Conservation (phyloP, 1,140 invertebrate species). For the Goniozus legneri region DNA sequence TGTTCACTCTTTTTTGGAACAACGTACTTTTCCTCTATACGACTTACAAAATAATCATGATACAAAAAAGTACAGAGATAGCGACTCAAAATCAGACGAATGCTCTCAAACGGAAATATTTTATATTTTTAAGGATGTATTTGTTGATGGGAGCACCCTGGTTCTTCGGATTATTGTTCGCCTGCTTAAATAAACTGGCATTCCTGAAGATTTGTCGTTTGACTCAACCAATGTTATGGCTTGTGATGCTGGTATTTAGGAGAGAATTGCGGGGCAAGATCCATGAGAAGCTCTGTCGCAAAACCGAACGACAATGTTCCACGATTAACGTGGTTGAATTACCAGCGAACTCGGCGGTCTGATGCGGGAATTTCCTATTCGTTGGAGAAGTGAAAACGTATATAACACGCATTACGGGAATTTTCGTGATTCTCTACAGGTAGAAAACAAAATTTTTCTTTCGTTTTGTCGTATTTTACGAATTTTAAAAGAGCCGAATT, state of each 20-base stretch:
- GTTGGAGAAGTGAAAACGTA: too few species aligned
- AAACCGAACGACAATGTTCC: too few species aligned
- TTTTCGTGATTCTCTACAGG: too few species aligned
- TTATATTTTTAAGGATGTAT: constrained; percentile 37
- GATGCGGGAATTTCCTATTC: too few species aligned
- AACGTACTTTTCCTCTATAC: constrained; percentile 36
- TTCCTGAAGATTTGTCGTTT: constrained; percentile 34
- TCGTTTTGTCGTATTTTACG: too few species aligned
- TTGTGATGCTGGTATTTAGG: constrained; percentile 24
- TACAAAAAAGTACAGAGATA: constrained; percentile 32
- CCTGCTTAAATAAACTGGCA: constrained; percentile 32
- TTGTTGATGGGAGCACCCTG: constrained; percentile 41
- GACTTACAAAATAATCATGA: constrained; percentile 31
- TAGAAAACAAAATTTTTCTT: too few species aligned
- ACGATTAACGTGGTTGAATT: too few species aligned
- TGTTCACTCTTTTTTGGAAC: constrained; percentile 31
- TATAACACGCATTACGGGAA: too few species aligned
- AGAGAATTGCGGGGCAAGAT: constrained; percentile 15
- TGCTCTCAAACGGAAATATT: constrained; percentile 30
- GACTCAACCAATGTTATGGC: constrained; percentile 36
- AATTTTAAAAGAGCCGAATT: too few species aligned
- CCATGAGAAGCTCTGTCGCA: too few species aligned
- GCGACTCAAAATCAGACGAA: constrained; percentile 26
- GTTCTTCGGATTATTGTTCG: constrained; percentile 37
- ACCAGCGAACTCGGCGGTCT: too few species aligned